Evolutionary conservation across 1,140 invertebrate genomes (phyloP).

Genomic region (Sarcophaga bullata): DNA sequence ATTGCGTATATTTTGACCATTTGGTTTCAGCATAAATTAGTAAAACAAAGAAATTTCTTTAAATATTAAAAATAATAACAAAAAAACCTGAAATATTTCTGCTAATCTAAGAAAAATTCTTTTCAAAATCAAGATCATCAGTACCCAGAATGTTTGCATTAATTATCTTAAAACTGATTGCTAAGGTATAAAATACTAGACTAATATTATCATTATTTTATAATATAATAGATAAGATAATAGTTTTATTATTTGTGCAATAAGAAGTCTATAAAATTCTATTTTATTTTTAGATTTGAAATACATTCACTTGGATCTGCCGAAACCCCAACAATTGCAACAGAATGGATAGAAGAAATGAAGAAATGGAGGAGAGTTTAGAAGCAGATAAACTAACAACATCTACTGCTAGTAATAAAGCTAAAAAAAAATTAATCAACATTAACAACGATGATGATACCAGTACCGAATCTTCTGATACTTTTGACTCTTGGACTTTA

Average conservation of each 20-base stretch:
- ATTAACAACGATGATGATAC: constrained; percentile 43
- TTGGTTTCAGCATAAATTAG: background rate
- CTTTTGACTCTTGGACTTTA: constrained; percentile 46
- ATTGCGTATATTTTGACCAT: background rate
- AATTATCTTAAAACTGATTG: constrained; percentile 1
- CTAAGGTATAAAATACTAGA: background rate
- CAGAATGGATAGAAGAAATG: constrained; percentile 36
- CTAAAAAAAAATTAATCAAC: constrained; percentile 23
- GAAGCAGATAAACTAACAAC: background rate
- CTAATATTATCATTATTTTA: too few species aligned
- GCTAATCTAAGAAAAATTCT: background rate
- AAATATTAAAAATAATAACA: background rate
- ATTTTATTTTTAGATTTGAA: constrained; percentile 20
- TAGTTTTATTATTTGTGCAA: background rate
- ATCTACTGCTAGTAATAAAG: background rate
- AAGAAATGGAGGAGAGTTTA: background rate
- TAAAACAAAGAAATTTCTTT: constrained; percentile 17
- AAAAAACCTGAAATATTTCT: background rate
- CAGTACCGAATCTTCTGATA: constrained; percentile 44
- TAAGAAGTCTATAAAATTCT: background rate
- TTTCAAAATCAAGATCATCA: background rate
- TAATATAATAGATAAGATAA: constrained; percentile 22
- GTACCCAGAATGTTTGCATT: background rate
- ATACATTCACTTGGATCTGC: constrained; percentile 32
- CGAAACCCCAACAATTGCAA: constrained; percentile 28